A percentile compares a stretch with the other conserved stretches of the same genome.
These are phyloP conservation scores for Nipponacmea schrenckii DNA, from an alignment of 2,888 invertebrate species.

Conservation along the genomic window DNA sequence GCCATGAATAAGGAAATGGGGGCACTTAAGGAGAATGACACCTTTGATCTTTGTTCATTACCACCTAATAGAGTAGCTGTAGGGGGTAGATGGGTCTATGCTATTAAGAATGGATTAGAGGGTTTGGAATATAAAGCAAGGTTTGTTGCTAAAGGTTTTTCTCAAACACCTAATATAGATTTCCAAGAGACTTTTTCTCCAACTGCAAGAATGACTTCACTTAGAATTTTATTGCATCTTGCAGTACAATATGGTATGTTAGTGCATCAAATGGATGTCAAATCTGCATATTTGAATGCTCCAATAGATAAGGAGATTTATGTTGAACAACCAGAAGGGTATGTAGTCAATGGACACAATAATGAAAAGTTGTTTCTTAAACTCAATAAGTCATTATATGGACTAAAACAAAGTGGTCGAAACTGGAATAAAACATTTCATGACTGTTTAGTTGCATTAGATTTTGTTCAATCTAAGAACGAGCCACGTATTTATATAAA, in stretches of 20 bases:
- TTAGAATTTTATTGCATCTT: slow-evolving; percentile 28
- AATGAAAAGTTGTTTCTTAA: slow-evolving; percentile 22
- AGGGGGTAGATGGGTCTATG: too few relatives aligned
- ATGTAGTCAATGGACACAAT: not conserved
- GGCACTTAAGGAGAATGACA: too few relatives aligned
- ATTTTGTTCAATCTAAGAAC: slow-evolving; percentile 2
- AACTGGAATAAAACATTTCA: slow-evolving; percentile 14
- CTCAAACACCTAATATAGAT: too few relatives aligned
- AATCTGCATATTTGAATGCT: slow-evolving; percentile 34
- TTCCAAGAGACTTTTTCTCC: slow-evolving; percentile 34
- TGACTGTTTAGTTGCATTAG: slow-evolving; percentile 1
- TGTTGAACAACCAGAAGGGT: slow-evolving; percentile 34
- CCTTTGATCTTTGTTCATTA: too few relatives aligned
- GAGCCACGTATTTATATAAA: slow-evolving; percentile 9
- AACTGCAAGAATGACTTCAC: slow-evolving; percentile 24
- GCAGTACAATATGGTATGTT: slow-evolving; percentile 28
- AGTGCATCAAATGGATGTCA: slow-evolving; percentile 35
- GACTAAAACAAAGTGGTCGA: slow-evolving; percentile 34
- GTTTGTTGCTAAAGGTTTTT: too few relatives aligned
- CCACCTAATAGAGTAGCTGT: too few relatives aligned
- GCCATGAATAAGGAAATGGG: slow-evolving; percentile 34
- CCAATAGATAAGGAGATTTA: slow-evolving; percentile 34
- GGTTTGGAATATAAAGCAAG: too few relatives aligned
- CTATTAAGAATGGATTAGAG: slow-evolving; percentile 29
- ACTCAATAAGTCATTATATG: slow-evolving; percentile 35